Evolutionary conservation across 2,797 vertebrate species (phyloP), one percentile per base, ranked within the genome.

Genomic region (Trichosurus vulpecula): DNA sequence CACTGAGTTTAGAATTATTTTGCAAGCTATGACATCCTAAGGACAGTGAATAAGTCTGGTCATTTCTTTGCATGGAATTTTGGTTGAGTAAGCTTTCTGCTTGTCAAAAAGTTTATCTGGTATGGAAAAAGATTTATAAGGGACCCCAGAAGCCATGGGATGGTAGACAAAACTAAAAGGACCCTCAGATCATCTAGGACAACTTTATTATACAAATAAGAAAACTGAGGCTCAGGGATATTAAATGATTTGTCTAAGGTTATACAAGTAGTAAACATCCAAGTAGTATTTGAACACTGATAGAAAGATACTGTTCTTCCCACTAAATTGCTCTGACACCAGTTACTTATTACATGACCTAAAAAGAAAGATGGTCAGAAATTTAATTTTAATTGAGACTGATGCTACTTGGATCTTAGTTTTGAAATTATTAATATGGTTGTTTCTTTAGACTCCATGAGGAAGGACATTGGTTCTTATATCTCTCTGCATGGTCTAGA

Each of bases 321-420:
- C 41, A 81, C 19, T 47, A 95, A 87, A 53, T 94, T 53, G 96
- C 35, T 10, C 81, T 94, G 95, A 90, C 10, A 51, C 11, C 51
- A 54, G 94, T 96, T 96, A 90, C 93, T 97, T 96, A 97, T 97
- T 93, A 95, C 94, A 97, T 25, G 57, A 90, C 35, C 19, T 95
- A 95, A 96, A 89, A 94, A 81, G 94, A 97, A 97, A 97, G 53
- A 91, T 96, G 95, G 94, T 94, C 92, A 96, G 74, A 95, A 94
- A 90, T 53, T 94, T 94, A 97, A 96, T 97, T 96, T 95, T 95
- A 98, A 97, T 96, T 89, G 94, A 93, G 91, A 96, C 92, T 95
- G 96, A 6, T 94, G 4, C 93, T 94, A 90, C 91, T 93, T 66
- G 14, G 51, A 54, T 41, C 92, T 94, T 93, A 97, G 97, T 96